Conservation (phyloP, 1,140 invertebrate genomes). For the Fopius arisanus region DNA sequence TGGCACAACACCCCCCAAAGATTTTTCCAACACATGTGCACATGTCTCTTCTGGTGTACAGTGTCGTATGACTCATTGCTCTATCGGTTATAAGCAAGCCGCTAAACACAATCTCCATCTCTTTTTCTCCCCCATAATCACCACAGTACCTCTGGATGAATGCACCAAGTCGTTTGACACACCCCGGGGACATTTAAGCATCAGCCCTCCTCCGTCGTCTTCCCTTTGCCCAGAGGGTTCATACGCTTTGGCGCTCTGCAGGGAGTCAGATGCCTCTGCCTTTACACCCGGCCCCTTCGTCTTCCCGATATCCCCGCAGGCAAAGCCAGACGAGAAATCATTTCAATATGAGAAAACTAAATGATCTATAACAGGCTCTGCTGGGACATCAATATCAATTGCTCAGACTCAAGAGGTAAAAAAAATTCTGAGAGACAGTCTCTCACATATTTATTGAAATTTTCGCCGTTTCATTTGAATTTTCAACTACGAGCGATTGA, state of each 20-base stretch:
- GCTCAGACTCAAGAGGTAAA: too few species aligned
- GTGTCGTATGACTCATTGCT: slow-evolving; percentile 4
- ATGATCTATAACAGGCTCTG: not conserved
- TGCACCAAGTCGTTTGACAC: slow-evolving; percentile 19
- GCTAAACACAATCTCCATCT: slow-evolving; percentile 7
- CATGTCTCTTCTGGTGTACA: not conserved
- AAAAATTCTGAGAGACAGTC: too few species aligned
- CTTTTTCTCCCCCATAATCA: not conserved
- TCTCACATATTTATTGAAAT: too few species aligned
- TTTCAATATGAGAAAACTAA: slow-evolving; percentile 22
- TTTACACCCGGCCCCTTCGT: not conserved
- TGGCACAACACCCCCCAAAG: not conserved
- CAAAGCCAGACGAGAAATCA: not conserved
- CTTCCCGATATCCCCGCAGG: not conserved
- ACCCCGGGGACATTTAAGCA: slow-evolving; percentile 32
- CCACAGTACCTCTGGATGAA: not conserved
- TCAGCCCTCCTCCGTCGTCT: not conserved
- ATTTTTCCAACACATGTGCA: slow-evolving; percentile 1
- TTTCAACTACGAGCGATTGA: too few species aligned
- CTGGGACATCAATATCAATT: too few species aligned
- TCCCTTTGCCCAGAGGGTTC: not conserved
- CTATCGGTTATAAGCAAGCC: not conserved
- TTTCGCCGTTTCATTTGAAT: too few species aligned
- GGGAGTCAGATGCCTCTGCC: slow-evolving; percentile 40
- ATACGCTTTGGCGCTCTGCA: slow-evolving; percentile 26